These are phyloP conservation scores for Equus quagga DNA, from an alignment of 2,113 vertebrate species.

Conservation along the genomic window DNA sequence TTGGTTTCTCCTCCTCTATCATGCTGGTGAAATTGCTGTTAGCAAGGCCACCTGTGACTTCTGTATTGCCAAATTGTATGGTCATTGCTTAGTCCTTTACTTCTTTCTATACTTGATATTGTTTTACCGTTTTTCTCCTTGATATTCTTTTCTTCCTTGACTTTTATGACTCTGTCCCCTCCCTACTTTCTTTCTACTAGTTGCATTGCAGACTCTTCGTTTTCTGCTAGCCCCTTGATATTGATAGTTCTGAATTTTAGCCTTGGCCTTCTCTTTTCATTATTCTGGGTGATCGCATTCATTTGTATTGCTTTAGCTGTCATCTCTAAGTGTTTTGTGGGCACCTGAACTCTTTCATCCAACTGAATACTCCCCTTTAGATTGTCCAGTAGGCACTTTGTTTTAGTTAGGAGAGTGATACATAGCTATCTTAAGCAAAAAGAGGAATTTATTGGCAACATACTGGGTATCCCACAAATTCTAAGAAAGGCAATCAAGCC, in stretches of 20 bases:
- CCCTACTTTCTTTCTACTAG: not conserved
- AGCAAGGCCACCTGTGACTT: not conserved
- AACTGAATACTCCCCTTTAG: not conserved
- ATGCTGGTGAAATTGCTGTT: not conserved
- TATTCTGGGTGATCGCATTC: not conserved
- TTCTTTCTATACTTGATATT: not conserved
- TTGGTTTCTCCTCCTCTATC: not conserved
- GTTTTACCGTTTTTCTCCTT: slow-evolving; percentile 35
- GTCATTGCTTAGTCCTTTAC: not conserved
- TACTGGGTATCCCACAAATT: not conserved
- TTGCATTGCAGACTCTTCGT: not conserved
- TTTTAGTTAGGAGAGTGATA: slow-evolving; percentile 37
- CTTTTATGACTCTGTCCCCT: not conserved
- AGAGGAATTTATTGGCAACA: not conserved
- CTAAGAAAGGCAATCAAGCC: not conserved
- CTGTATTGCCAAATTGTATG: not conserved
- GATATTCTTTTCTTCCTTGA: not conserved
- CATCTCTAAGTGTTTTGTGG: not conserved
- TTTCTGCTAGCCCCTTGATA: not conserved
- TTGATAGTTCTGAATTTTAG: slow-evolving; percentile 31
- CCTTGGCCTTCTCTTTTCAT: not conserved
- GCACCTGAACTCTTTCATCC: not conserved
- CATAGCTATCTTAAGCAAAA: not conserved
- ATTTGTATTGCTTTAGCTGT: slow-evolving; percentile 12
- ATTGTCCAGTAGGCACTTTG: not conserved